Evolutionary conservation across 1,140 invertebrate genomes (phyloP), one percentile per base, ranked within the genome.

Genomic region (Drosophila subpulchrella): DNA sequence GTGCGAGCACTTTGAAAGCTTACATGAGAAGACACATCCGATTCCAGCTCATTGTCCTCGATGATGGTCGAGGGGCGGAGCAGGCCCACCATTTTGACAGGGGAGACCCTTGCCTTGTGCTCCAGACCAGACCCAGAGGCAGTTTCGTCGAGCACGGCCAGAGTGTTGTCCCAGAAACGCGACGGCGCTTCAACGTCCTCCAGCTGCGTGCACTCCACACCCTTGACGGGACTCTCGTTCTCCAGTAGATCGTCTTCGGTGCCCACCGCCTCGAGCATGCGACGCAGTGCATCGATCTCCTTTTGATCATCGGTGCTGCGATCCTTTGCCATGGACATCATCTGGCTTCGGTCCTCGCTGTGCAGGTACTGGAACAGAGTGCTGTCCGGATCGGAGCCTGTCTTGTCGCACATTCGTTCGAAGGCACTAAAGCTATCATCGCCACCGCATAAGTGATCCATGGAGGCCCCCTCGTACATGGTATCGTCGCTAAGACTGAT

Each of bases 321-420:
- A 38, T 86, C 68, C 56, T 91, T 91, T 27, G 71, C 79, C 34
- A 61, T 30, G 7, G 79, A 78, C 34, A 91, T 30, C 6, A 92
- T 51, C 32, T 83, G 53, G 7, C 82, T 77, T 38, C 79, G 83
- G 34, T 89, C 70, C 7, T 81, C 66, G 36, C 85, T 84, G 50
- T 89, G 59, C 27, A 89, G n/a, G 60, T 89, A 89, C 46, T 89
- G 80, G 15, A 92, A 92, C 2, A 92, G 55, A 5, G 89, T 92
- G 70, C 78, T 92, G 39, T 92, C 71, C 0, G 91, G 91, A 76
- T 92, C 91, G 8, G 91, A 92, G 0, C 46, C 82, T 1, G 91
- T 89, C 55, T 92, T 91, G 34, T 92, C 78, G 42, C 91, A 92
- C 85, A 92, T 92, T 10, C 76, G 76, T 36, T 92, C 91, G 13